Evolutionary conservation across 2,888 invertebrate genomes (phyloP).

Genomic region (Apamea sordens): DNA sequence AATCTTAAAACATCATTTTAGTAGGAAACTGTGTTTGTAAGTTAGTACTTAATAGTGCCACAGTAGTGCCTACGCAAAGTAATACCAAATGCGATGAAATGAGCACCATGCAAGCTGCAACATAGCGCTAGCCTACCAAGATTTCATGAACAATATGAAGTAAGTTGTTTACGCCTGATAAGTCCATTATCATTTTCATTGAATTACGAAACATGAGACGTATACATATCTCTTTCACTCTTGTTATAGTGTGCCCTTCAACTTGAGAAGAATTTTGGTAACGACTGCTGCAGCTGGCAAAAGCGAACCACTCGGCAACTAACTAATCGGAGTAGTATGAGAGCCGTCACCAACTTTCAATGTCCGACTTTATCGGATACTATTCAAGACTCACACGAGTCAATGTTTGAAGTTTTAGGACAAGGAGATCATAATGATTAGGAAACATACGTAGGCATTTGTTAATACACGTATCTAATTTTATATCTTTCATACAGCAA

Average conservation of each 20-base stretch:
- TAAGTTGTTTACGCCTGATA: not conserved
- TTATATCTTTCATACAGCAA: not conserved
- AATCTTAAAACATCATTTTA: not conserved
- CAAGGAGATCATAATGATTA: not conserved
- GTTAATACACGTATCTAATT: not conserved
- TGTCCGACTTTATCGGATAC: not conserved
- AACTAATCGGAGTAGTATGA: not conserved
- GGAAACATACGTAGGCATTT: not conserved
- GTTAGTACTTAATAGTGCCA: not conserved
- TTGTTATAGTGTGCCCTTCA: not conserved
- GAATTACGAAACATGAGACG: not conserved
- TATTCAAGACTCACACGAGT: not conserved
- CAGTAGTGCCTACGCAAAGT: not conserved
- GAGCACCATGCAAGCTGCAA: slow-evolving; percentile 19
- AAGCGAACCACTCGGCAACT: not conserved
- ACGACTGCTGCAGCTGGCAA: not conserved
- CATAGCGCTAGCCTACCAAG: slow-evolving; percentile 26
- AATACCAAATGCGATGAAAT: not conserved
- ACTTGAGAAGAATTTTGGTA: not conserved
- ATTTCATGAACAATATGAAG: slow-evolving; percentile 10
- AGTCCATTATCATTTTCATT: not conserved
- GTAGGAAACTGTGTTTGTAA: not conserved
- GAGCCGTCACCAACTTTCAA: not conserved
- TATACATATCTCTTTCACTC: slow-evolving; percentile 36
- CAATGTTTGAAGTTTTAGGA: not conserved